Percentiles rank a stretch among this genome's conserved stretches.
These are phyloP conservation scores for Ptychadena robeensis DNA, from an alignment of 2,797 vertebrate genomes.

Conservation along the genomic window DNA sequence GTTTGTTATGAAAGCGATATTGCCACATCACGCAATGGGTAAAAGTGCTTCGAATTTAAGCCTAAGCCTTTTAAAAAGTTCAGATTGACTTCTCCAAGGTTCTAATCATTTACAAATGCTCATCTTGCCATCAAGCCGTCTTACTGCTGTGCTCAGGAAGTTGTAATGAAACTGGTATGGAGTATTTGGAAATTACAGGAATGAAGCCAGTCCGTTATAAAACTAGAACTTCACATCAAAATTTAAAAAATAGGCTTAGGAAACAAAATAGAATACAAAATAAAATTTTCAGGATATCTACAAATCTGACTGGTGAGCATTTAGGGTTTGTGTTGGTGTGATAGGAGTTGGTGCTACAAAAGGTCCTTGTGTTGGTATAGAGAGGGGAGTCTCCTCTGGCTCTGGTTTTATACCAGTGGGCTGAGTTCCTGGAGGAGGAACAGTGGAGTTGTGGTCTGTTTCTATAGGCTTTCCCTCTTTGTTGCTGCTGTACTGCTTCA, in stretches of 20 bases:
- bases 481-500: constrained; percentile 86
- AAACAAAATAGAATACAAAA: constrained; percentile 63
- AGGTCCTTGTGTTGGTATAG: constrained; percentile 73
- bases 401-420: constrained; percentile 75
- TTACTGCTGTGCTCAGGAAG: not conserved
- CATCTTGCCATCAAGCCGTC: not conserved
- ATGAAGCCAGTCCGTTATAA: constrained; percentile 78
- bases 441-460: constrained; percentile 70
- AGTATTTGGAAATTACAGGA: constrained; percentile 17
- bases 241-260: constrained; percentile 83
- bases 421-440: constrained; percentile 73
- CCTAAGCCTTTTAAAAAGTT: not conserved
- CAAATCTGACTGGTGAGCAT: constrained; percentile 77
- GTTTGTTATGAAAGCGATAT: not conserved
- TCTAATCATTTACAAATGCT: too few species aligned
- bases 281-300: constrained; percentile 70
- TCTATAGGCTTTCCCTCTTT: constrained; percentile 73
- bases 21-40: not conserved
- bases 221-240: constrained; percentile 89
- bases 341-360: constrained; percentile 67
- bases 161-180: not conserved
- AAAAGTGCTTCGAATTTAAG: constrained; percentile 32
- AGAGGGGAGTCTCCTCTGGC: constrained; percentile 74
- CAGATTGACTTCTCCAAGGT: not conserved
- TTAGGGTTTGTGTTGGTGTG: constrained; percentile 72